Evolutionary conservation across 2,888 invertebrate genomes (phyloP), one percentile per base, ranked within the genome.

Genomic region (Plutella xylostella): DNA sequence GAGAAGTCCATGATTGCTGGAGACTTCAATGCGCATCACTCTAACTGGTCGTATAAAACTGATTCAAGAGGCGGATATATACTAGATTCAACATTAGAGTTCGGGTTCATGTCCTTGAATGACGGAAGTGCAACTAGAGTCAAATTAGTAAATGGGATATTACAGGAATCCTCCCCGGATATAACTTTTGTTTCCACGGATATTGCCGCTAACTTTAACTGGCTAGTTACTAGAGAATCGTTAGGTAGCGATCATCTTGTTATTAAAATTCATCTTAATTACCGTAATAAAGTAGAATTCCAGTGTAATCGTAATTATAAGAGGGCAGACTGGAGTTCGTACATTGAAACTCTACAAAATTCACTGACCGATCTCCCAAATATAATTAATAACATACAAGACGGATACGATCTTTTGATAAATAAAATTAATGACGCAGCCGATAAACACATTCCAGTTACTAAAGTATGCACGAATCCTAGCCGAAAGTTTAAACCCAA

Each of bases 21-120:
- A 6, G 53, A 55, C 40, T 47, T 53, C 20, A 55, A 55, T 17
- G 50, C 35, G 0, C 55, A 55, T 22, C 55, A 56, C 38, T 18
- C 47, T 2, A 50, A 35, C 18, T 54, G 56, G 54, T 53, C 54
- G 0, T 28, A 30, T 15, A 53, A 48, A 45, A 37, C 11, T 9
- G 50, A 53, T 30, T 28, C 14, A 14, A 47, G 49, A 33, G 53
- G 50, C 30, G 37, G 9, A 21, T 46, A 48, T 39, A n/a, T 53
- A 14, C 25, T 38, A 9, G 50, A 51, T 33, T n/a, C 42, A 9
- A 25, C 42, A 9, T 9, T 48, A 11, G 48, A 53, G 2, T 41
- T 42, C 43, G 19, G 25, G 12, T 51, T 37, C 40, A 30, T 46
- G 11, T 35, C 43, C n/a, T 12, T 53, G 5, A 53, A 53, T 42